Percentiles rank a stretch among this genome's conserved stretches.
Evolutionary conservation across 2,888 invertebrate genomes (phyloP).

Genomic region (Acleris literana): DNA sequence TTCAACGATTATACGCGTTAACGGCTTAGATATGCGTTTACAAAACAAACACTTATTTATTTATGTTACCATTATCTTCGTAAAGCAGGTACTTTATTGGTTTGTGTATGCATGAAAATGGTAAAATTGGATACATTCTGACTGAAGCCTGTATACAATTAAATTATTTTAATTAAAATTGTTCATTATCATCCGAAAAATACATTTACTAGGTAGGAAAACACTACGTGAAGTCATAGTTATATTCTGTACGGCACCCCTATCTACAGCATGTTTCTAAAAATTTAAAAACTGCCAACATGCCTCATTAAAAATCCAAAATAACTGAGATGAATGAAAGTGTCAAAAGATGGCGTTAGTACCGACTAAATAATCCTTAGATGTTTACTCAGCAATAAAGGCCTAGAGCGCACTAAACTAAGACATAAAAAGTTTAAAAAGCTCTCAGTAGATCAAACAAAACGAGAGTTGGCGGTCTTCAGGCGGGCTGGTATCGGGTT

Average conservation of each 20-base stretch:
- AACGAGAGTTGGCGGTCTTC: slow-evolving; percentile 72
- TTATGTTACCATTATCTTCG: slow-evolving; percentile 43
- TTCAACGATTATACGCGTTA: slow-evolving; percentile 57
- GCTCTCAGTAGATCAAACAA: slow-evolving; percentile 84
- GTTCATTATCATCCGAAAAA: no score
- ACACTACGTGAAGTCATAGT: no score
- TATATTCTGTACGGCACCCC: no score
- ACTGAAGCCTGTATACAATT: slow-evolving; percentile 4
- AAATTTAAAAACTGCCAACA: slow-evolving; percentile 8
- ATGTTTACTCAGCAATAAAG: slow-evolving; percentile 80
- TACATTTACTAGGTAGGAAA: no score
- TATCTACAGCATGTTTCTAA: slow-evolving; percentile 3
- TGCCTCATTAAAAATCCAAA: slow-evolving; percentile 45
- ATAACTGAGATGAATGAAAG: slow-evolving; percentile 44
- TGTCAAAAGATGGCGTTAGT: slow-evolving; percentile 40
- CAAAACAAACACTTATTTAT: slow-evolving; percentile 55
- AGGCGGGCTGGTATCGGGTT: slow-evolving; percentile 75
- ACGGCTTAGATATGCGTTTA: slow-evolving; percentile 53
- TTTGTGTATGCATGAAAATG: slow-evolving; percentile 2
- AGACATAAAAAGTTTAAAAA: slow-evolving; percentile 83
- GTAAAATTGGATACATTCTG: slow-evolving; percentile 9
- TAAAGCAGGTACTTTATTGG: slow-evolving; percentile 27
- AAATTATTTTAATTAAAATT: neutral
- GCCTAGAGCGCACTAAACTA: slow-evolving; percentile 77
- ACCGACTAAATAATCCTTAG: slow-evolving; percentile 59